A percentile compares a stretch with the other conserved stretches of the same genome.
Conservation (phyloP, 1,140 invertebrate species). For the Papilio glaucus region DNA sequence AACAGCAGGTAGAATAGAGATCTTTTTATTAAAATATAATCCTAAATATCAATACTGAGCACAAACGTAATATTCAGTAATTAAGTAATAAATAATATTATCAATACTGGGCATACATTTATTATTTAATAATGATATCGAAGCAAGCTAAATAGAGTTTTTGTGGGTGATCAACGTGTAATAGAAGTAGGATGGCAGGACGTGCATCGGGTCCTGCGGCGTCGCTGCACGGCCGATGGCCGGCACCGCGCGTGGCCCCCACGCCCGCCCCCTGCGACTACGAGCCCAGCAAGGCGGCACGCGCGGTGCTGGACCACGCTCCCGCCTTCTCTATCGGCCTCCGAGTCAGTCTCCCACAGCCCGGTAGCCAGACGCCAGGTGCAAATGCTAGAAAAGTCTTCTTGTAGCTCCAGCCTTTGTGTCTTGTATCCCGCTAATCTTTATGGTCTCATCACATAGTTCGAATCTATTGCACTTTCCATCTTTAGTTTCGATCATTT, state of each 20-base stretch:
- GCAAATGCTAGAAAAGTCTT: conserved; percentile 30
- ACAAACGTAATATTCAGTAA: too few relatives aligned
- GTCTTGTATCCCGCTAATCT: not conserved
- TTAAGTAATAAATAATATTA: too few relatives aligned
- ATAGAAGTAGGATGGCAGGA: conserved; percentile 66
- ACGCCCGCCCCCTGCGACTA: conserved; percentile 94
- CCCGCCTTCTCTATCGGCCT: conserved; percentile 88
- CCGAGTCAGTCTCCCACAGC: conserved; percentile 81
- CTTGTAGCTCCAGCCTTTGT: not conserved
- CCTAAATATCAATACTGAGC: too few relatives aligned
- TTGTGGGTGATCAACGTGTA: not conserved
- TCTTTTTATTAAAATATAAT: too few relatives aligned
- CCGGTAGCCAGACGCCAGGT: conserved; percentile 73
- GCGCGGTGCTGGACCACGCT: conserved; percentile 86
- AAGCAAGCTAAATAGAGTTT: too few relatives aligned
- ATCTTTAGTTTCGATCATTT: too few relatives aligned
- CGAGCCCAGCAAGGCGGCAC: conserved; percentile 89
- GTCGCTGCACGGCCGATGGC: conserved; percentile 90
- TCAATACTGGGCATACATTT: too few relatives aligned
- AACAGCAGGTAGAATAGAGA: too few relatives aligned
- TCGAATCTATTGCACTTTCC: too few relatives aligned
- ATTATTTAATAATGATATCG: too few relatives aligned
- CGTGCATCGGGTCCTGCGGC: conserved; percentile 86
- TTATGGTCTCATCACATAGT: conserved; percentile 32
- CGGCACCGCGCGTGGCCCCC: conserved; percentile 87